Conservation (phyloP, 2,888 invertebrate genomes). For the Sinhomidia bicolor region DNA sequence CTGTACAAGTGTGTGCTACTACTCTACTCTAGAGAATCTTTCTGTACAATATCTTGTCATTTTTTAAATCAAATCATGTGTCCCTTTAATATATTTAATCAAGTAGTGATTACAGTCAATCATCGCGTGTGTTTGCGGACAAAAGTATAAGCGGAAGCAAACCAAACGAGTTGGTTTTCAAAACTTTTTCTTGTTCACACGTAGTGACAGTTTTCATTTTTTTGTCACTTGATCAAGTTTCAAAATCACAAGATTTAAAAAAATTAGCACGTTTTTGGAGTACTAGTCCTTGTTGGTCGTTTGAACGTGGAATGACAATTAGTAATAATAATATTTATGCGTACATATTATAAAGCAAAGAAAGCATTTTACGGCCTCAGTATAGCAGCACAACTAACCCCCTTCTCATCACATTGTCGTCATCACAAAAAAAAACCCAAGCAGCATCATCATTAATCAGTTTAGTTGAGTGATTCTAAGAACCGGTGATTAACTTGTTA, state of each 20-base stretch:
- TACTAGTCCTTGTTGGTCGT: not conserved
- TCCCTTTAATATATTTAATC: too few species aligned
- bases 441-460: not conserved
- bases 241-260: not conserved
- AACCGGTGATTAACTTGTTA: not conserved
- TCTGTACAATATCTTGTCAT: too few species aligned
- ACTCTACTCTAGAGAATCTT: too few species aligned
- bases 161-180: not conserved
- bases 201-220: not conserved
- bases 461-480: not conserved
- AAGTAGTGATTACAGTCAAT: not conserved
- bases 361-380: not conserved
- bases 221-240: not conserved
- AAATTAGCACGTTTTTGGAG: not conserved
- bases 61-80: too few species aligned
- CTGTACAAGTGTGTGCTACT: too few species aligned
- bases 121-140: not conserved
- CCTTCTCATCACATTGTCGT: too few species aligned
- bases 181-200: not conserved
- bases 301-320: not conserved
- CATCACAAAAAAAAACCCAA: too few species aligned
- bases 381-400: not conserved
- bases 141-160: slow-evolving; percentile 9
- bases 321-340: not conserved
- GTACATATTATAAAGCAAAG: not conserved